These are phyloP conservation scores for Biston betularia DNA, from an alignment of 2,888 invertebrate genomes.

Conservation along the genomic window DNA sequence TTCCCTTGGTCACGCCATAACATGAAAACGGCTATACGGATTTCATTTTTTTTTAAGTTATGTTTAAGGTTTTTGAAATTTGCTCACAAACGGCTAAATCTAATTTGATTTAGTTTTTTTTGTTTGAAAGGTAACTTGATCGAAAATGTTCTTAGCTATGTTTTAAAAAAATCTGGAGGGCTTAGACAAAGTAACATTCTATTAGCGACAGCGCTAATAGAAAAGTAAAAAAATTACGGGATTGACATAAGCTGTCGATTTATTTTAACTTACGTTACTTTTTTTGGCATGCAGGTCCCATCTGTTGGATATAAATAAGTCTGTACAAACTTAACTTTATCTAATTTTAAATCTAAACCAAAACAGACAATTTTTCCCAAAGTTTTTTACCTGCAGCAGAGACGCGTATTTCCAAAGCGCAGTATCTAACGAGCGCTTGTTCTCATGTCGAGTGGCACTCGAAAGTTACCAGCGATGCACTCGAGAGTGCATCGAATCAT, in stretches of 20 bases:
- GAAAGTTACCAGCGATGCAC: conserved; percentile 19
- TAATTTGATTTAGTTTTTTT: no score
- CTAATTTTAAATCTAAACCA: conserved; percentile 2
- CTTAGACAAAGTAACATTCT: no score
- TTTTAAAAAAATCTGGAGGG: no score
- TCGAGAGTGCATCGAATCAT: conserved; percentile 16
- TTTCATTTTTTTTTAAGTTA: no score
- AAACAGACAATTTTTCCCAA: not conserved
- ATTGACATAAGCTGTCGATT: no score
- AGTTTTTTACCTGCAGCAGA: not conserved
- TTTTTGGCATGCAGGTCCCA: not conserved
- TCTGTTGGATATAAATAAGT: not conserved
- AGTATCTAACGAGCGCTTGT: conserved; percentile 22
- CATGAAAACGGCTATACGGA: no score
- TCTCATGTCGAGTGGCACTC: conserved; percentile 27
- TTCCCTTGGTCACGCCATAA: no score
- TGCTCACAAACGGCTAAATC: no score
- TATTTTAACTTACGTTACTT: no score
- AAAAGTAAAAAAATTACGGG: not conserved
- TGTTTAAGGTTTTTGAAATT: no score
- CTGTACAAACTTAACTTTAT: not conserved
- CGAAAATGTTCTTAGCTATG: no score
- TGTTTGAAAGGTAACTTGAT: no score
- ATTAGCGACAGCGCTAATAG: not conserved
- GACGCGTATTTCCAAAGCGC: conserved; percentile 22